phyloP scores from a whole-genome alignment of 2,797 vertebrate genomes.

The Okamejei kenojei region DNA sequence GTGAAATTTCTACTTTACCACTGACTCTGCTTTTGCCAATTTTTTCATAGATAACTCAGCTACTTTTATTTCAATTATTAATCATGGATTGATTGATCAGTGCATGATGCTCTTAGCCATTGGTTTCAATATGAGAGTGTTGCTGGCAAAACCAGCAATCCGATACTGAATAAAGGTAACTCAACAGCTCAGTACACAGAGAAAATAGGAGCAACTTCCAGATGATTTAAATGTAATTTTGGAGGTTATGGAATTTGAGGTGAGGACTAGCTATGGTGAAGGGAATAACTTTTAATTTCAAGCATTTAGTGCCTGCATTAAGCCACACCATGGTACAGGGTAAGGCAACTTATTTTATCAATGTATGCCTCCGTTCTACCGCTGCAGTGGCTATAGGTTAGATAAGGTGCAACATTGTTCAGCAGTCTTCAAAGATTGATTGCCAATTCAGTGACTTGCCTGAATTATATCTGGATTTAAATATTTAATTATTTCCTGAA shows the following conservation, averaged over 20 bases:
- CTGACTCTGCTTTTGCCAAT: background rate
- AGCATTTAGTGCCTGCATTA: background rate
- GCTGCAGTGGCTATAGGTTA: no score
- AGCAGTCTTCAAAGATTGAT: background rate
- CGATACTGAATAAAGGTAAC: background rate
- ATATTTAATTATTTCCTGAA: background rate
- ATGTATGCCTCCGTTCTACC: background rate
- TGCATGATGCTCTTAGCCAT: no score
- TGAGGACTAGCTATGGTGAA: background rate
- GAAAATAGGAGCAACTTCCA: background rate
- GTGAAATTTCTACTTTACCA: background rate
- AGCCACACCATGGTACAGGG: background rate
- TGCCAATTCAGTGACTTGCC: background rate
- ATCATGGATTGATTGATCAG: background rate
- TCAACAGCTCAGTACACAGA: background rate
- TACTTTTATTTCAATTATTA: background rate
- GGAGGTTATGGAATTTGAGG: background rate
- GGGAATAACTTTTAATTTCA: background rate
- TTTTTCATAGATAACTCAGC: background rate
- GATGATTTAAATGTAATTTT: background rate
- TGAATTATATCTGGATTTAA: background rate
- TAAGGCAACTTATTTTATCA: background rate
- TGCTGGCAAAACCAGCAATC: background rate
- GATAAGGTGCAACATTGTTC: no score
- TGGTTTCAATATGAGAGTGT: background rate